phyloP scores from a whole-genome alignment of 2,797 vertebrate species.

The Carapus acus region DNA sequence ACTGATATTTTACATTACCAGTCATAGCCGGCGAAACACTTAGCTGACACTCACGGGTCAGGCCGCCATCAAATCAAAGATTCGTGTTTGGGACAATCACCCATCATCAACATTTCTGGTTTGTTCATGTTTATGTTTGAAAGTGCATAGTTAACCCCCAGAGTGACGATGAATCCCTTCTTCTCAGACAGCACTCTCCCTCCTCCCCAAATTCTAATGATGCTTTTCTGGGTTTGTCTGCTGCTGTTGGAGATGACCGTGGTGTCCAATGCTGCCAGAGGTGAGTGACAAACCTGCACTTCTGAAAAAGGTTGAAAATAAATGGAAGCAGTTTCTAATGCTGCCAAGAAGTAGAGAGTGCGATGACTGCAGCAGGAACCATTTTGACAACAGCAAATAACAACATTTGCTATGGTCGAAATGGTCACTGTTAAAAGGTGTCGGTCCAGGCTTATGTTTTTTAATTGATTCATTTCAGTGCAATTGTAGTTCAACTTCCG shows the following conservation, averaged over 20 bases:
- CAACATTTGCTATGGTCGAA: background rate
- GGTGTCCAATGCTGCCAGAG: constrained; percentile 54
- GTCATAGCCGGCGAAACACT: no score
- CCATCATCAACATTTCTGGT: no score
- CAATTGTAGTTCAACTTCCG: no score
- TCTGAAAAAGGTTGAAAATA: no score
- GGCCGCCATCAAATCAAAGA: no score
- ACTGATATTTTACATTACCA: no score
- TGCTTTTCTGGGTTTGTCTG: constrained; percentile 45
- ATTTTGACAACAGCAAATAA: no score
- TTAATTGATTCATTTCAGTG: background rate
- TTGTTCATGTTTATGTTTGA: background rate
- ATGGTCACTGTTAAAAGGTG: background rate
- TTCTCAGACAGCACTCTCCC: constrained; percentile 15
- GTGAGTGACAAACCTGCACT: constrained; percentile 43
- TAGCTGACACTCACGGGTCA: no score
- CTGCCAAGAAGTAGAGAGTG: no score
- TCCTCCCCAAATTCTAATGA: constrained; percentile 39
- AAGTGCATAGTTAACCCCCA: background rate
- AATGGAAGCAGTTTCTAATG: no score
- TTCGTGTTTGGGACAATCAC: no score
- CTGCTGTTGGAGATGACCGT: constrained; percentile 51
- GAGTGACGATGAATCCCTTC: background rate
- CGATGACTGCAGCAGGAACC: no score
- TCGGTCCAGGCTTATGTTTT: background rate